Base-by-base conservation (phyloP, 2,888 invertebrate genomes). In the Sarcophaga caerulescens region DNA sequence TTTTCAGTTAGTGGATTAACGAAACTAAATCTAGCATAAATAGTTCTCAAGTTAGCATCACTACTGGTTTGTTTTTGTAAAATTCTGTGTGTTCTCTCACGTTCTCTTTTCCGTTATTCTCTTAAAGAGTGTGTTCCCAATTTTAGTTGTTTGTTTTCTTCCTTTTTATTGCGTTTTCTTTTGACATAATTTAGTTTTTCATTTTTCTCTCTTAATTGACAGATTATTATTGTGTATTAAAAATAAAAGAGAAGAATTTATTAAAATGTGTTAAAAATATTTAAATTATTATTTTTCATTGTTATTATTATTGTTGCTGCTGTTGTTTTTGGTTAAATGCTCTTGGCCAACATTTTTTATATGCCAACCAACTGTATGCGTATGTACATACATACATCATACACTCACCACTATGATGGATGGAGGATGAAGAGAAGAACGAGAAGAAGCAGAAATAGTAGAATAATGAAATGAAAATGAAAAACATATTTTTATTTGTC, bases 271-370 rank as follows among this genome's bases (percentile, higher is more conserved):
- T 44, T 44, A 60, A 52, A 52, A 52, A 52, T 14, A 52, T 14
- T 52, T 52, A 1, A 14, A 1, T 14, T 17, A n/a, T n/a, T n/a
- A n/a, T 14, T 52, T 52, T 12, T 17, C 17, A 52, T 52, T 52
- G 52, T 52, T 47, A 52, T 52, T 52, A 6, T 52, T 52, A 10
- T 35, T 60, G 21, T 52, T 57, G 3, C 19, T 69, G 1, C 1
- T n/a, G 23, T 69, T 47, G 17, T 71, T 70, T 14, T 45, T 19
- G n/a, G 45, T 70, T 4, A 25, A 10, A 66, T 77, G 77, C 77
- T 83, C 77, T 83, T 83, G 82, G 71, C 82, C 82, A 83, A 77
- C 21, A 71, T 77, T 71, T 77, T 19, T 14, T 65, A 59, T 81
- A 75, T 63, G 52, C 14, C 52, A 35, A 35, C 35, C 35, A 35